Conservation (phyloP, 2,113 vertebrate genomes). For the Dascyllus trimaculatus region DNA sequence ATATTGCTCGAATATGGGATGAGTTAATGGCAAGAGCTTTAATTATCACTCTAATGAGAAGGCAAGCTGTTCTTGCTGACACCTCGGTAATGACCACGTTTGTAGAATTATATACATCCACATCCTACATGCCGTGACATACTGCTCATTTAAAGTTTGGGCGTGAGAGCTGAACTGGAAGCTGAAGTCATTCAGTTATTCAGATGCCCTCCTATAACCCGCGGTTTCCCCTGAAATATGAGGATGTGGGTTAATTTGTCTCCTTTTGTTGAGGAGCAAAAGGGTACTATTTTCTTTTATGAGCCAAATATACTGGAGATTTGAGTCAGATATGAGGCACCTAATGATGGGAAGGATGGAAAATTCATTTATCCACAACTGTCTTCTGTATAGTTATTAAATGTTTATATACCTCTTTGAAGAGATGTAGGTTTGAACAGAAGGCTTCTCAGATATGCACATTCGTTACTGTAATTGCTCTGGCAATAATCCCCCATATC, state of each 20-base stretch:
- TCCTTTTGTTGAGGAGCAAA: constrained; percentile 62
- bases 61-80: constrained; percentile 37
- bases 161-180: constrained; percentile 23
- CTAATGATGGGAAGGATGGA: constrained; percentile 53
- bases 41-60: constrained; percentile 45
- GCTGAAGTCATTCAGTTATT: constrained; percentile 7
- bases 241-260: constrained; percentile 51
- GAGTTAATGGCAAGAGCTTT: constrained; percentile 33
- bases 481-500: constrained; percentile 26
- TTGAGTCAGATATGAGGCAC: constrained; percentile 39
- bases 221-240: constrained; percentile 22
- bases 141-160: constrained; percentile 40
- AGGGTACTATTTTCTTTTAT: constrained; percentile 66
- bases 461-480: constrained; percentile 39
- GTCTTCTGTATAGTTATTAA: constrained; percentile 53
- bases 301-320: constrained; percentile 56
- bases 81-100: constrained; percentile 48
- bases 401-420: constrained; percentile 60
- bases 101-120: constrained; percentile 60
- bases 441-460: constrained; percentile 19
- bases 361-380: constrained; percentile 37
- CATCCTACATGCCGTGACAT: constrained; percentile 48
- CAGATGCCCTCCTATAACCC: constrained; percentile 31
- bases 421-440: constrained; percentile 38
- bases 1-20: constrained; percentile 41